These are phyloP conservation scores for Tricholaema leucomelas DNA, from an alignment of 2,113 vertebrate genomes.

Conservation along the genomic window DNA sequence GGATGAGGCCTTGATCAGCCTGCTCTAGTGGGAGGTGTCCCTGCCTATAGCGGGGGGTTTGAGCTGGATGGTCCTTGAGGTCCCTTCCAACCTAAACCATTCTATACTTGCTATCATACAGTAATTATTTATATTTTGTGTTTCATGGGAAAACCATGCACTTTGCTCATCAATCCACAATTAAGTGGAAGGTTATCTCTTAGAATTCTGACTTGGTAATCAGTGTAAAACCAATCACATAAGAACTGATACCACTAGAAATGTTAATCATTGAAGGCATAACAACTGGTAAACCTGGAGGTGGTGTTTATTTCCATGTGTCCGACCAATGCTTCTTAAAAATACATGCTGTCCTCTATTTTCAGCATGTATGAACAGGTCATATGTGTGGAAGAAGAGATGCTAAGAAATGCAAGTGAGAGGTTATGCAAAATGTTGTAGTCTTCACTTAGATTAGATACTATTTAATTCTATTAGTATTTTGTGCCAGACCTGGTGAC, in stretches of 20 bases:
- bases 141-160: background rate
- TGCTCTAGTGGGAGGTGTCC: too few species aligned
- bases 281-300: background rate
- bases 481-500: background rate
- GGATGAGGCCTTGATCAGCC: too few species aligned
- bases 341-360: background rate
- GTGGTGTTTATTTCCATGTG: background rate
- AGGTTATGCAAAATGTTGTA: background rate
- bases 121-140: background rate
- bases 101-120: background rate
- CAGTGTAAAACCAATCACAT: background rate
- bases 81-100: too few species aligned
- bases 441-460: background rate
- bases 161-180: background rate
- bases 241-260: background rate
- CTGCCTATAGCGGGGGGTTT: too few species aligned
- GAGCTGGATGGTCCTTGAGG: too few species aligned
- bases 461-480: background rate
- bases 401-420: background rate
- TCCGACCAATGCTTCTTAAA: background rate
- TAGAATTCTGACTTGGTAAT: background rate
- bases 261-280: background rate
- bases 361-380: background rate
- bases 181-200: background rate
- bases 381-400: background rate